Evolutionary conservation across 2,113 vertebrate genomes (phyloP), one percentile per base, ranked within the genome.

Genomic region (Dissostichus mawsoni): DNA sequence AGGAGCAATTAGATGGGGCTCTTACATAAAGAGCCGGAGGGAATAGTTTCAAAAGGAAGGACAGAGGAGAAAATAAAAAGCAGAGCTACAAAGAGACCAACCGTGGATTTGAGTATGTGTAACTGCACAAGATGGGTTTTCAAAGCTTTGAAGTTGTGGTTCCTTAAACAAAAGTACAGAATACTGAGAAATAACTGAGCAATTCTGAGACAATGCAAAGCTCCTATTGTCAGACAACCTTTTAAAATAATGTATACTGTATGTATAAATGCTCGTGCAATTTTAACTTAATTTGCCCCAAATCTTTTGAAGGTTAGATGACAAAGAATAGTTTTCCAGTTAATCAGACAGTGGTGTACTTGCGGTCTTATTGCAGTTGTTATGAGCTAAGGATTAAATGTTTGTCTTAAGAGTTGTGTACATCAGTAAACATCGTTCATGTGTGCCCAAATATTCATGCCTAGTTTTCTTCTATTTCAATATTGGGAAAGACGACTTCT

Each of bases 21-120:
- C 14, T 84, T 84, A 79, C 68, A 86, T 78, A 85, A 85, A 82
- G 55, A 78, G 58, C 83, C 72, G 25, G 47, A 82, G 58, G 63
- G n/a, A 80, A 55, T 25, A 41, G 53, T 44, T 70, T 71, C 41
- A 58, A 51, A 41, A 77, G 6, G 33, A 78, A 75, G 25, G 64
- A 69, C 14, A 11, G 51, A 69, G 36, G 45, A 70, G 52, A 67
- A 84, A 73, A 74, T 41, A 80, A 69, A 77, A 61, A 50, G 41
- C 41, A 48, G 16, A 69, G 47, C 18, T 18, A 36, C 23, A 65
- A 47, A 75, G 45, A 69, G 41, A 76, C n/a, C 18, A 23, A 61
- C 41, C 10, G 61, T 18, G 53, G 51, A 20, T 20, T 71, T 82
- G 8, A 45, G n/a, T 52, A 68, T 79, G 18, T 76, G 7, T 61